Evolutionary conservation across 1,140 invertebrate species (phyloP).

Genomic region (Drosophila lacteicornis): DNA sequence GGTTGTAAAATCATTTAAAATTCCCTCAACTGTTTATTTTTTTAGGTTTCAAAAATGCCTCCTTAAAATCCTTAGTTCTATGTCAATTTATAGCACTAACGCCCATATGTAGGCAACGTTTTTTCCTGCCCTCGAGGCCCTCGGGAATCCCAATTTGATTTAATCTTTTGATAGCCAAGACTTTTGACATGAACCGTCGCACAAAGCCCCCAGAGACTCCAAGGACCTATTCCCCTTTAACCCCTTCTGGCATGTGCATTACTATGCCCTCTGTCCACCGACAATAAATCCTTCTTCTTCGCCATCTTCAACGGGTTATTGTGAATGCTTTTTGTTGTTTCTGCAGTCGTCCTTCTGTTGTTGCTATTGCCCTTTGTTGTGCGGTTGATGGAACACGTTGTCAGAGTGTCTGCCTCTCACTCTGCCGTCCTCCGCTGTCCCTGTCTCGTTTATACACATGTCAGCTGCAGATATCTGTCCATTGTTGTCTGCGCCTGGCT

Average conservation of each 20-base stretch:
- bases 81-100: background rate
- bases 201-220: background rate
- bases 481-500: slow-evolving; percentile 40
- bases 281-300: slow-evolving; percentile 42
- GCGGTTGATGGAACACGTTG: slow-evolving; percentile 42
- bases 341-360: slow-evolving; percentile 21
- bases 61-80: background rate
- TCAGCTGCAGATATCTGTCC: slow-evolving; percentile 35
- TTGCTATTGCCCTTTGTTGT: slow-evolving; percentile 38
- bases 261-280: slow-evolving; percentile 36
- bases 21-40: background rate
- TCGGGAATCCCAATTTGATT: slow-evolving; percentile 24
- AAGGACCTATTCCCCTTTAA: background rate
- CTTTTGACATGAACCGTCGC: slow-evolving; percentile 7
- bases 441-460: slow-evolving; percentile 26
- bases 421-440: background rate
- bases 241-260: slow-evolving; percentile 11
- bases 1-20: background rate
- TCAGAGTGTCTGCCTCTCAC: slow-evolving; percentile 22
- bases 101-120: slow-evolving; percentile 3
- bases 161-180: slow-evolving; percentile 46
- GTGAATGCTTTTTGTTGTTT: slow-evolving; percentile 36
- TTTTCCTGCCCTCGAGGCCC: slow-evolving; percentile 9
- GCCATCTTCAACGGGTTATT: slow-evolving; percentile 42
- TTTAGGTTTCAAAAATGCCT: background rate